These are phyloP conservation scores for Melanotaenia nigrans DNA, from an alignment of 2,797 vertebrate genomes.

Conservation along the genomic window DNA sequence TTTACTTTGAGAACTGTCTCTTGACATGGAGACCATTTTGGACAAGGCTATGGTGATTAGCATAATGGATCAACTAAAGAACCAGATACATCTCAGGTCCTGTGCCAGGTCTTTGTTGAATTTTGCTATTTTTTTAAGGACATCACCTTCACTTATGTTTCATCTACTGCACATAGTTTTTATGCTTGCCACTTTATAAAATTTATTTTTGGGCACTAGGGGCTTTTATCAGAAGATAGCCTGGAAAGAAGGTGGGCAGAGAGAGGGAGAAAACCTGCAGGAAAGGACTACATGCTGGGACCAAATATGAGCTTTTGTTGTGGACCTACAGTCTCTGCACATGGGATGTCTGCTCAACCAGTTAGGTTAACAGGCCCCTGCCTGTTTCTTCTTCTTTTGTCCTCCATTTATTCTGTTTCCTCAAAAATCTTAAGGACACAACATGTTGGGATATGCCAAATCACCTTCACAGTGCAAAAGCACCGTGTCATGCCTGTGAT, in stretches of 20 bases:
- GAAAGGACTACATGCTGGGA: too few relatives aligned
- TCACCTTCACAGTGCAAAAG: background rate
- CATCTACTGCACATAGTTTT: background rate
- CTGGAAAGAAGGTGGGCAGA: background rate
- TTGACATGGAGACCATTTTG: background rate
- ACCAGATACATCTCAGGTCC: background rate
- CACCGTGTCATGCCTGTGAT: background rate
- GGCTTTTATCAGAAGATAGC: background rate
- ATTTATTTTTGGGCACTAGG: too few relatives aligned
- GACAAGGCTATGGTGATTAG: background rate
- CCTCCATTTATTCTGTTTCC: background rate
- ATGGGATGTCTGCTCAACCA: too few relatives aligned
- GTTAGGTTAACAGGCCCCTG: background rate
- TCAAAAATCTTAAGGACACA: background rate
- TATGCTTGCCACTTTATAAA: too few relatives aligned
- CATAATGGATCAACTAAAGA: background rate
- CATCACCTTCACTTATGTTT: background rate
- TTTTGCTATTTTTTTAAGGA: background rate
- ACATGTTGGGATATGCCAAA: background rate
- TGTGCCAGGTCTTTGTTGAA: background rate
- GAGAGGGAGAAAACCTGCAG: too few relatives aligned
- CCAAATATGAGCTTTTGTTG: too few relatives aligned
- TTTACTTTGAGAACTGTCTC: background rate
- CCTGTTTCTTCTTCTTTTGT: background rate
- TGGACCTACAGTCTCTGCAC: too few relatives aligned